Evolutionary conservation across 2,888 invertebrate species (phyloP).

Genomic region (Drosophila imparisetae): DNA sequence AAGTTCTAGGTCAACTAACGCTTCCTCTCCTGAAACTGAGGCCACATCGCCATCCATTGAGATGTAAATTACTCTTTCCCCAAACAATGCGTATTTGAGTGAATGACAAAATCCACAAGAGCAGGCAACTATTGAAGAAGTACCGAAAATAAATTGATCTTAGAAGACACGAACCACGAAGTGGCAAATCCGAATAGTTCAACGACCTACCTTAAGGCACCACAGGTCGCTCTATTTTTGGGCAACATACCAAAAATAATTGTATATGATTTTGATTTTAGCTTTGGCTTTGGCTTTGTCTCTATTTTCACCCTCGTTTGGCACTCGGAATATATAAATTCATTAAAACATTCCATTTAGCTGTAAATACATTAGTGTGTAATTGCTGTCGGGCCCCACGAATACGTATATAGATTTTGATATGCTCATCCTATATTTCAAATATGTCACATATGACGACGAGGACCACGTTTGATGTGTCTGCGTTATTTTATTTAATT

Average conservation of each 20-base stretch:
- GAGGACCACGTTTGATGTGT: slow-evolving; percentile 57
- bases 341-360: slow-evolving; percentile 78
- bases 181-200: slow-evolving; percentile 45
- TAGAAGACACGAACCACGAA: not conserved
- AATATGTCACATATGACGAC: slow-evolving; percentile 73
- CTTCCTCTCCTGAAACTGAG: slow-evolving; percentile 58
- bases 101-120: slow-evolving; percentile 1
- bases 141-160: slow-evolving; percentile 49
- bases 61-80: slow-evolving; percentile 46
- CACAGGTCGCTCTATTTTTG: slow-evolving; percentile 23
- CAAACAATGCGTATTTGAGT: not conserved
- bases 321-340: slow-evolving; percentile 61
- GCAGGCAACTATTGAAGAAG: not conserved
- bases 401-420: slow-evolving; percentile 25
- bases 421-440: slow-evolving; percentile 59
- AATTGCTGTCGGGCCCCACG: slow-evolving; percentile 55
- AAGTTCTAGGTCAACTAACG: slow-evolving; percentile 71
- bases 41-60: slow-evolving; percentile 36
- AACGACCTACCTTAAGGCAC: slow-evolving; percentile 67
- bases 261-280: slow-evolving; percentile 4
- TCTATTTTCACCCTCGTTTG: slow-evolving; percentile 39
- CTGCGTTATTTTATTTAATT: slow-evolving; percentile 12
- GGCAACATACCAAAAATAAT: not conserved
- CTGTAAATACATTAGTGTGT: slow-evolving; percentile 70
- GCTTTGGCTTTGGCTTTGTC: not conserved